These are phyloP conservation scores for Phyllopteryx taeniolatus DNA, from an alignment of 2,113 vertebrate genomes.

Conservation along the genomic window DNA sequence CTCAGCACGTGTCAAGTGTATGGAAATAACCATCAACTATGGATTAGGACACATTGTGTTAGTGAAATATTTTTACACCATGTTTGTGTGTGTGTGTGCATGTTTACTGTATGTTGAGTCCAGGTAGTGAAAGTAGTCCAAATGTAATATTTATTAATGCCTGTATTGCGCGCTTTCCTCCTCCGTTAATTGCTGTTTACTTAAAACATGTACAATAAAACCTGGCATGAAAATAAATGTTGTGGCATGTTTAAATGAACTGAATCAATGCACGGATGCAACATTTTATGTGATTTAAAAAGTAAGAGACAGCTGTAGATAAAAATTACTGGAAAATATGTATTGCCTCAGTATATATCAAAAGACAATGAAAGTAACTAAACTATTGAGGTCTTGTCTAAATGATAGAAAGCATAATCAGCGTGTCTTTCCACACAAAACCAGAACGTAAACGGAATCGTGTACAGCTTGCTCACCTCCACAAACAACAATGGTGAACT, in stretches of 20 bases:
- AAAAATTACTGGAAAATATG: too few relatives aligned
- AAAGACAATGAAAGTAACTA: too few relatives aligned
- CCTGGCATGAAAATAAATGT: not conserved
- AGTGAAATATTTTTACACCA: not conserved
- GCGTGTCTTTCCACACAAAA: too few relatives aligned
- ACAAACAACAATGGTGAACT: too few relatives aligned
- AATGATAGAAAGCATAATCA: too few relatives aligned
- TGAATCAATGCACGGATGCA: not conserved
- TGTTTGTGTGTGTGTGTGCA: not conserved
- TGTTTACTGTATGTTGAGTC: conserved; percentile 4
- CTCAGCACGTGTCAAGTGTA: not conserved
- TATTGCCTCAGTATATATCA: too few relatives aligned
- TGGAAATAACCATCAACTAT: not conserved
- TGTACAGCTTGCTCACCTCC: too few relatives aligned
- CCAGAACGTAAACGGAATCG: too few relatives aligned
- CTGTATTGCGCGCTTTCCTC: not conserved
- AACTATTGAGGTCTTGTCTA: too few relatives aligned
- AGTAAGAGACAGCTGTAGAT: too few relatives aligned
- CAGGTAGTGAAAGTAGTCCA: conserved; percentile 27
- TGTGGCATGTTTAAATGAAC: not conserved
- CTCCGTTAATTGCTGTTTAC: conserved; percentile 12
- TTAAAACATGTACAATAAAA: not conserved
- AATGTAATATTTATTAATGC: conserved; percentile 24
- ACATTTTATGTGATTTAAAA: not conserved
- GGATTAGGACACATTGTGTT: conserved; percentile 4